Percentiles rank a stretch among this genome's conserved stretches.
Conservation (phyloP, 2,797 vertebrate genomes). For the Pteronotus mesoamericanus region DNA sequence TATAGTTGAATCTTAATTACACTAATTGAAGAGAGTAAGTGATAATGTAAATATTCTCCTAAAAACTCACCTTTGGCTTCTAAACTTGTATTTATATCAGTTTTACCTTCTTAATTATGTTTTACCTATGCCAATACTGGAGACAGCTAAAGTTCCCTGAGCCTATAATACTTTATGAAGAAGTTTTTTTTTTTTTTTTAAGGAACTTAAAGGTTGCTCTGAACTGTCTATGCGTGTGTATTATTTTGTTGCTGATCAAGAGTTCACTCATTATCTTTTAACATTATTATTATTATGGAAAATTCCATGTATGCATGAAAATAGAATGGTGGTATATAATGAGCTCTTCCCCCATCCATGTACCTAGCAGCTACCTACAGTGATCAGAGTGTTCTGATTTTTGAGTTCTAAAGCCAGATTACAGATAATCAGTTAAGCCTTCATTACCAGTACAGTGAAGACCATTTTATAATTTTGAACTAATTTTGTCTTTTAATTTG, state of each 20-base stretch:
- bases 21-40: slow-evolving; percentile 4
- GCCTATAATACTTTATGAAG: not conserved
- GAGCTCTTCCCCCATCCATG: not conserved
- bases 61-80: slow-evolving; percentile 6
- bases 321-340: not conserved
- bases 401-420: slow-evolving; percentile 26
- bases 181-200: slow-evolving; percentile 22
- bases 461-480: slow-evolving; percentile 50
- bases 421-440: slow-evolving; percentile 36
- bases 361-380: not conserved
- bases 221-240: not conserved
- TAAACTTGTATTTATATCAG: not conserved
- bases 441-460: slow-evolving; percentile 23
- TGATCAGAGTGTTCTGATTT: slow-evolving; percentile 3
- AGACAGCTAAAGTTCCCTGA: slow-evolving; percentile 25
- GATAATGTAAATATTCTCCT: slow-evolving; percentile 32
- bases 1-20: slow-evolving; percentile 33
- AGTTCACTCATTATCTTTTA: slow-evolving; percentile 22
- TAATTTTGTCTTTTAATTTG: slow-evolving; percentile 61
- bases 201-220: not conserved
- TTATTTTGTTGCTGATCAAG: slow-evolving; percentile 21
- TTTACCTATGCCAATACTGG: not conserved
- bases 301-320: slow-evolving; percentile 1
- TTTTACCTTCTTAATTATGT: slow-evolving; percentile 21
- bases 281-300: slow-evolving; percentile 30